Conservation (phyloP, 2,113 vertebrate genomes). For the Varanus komodoensis region DNA sequence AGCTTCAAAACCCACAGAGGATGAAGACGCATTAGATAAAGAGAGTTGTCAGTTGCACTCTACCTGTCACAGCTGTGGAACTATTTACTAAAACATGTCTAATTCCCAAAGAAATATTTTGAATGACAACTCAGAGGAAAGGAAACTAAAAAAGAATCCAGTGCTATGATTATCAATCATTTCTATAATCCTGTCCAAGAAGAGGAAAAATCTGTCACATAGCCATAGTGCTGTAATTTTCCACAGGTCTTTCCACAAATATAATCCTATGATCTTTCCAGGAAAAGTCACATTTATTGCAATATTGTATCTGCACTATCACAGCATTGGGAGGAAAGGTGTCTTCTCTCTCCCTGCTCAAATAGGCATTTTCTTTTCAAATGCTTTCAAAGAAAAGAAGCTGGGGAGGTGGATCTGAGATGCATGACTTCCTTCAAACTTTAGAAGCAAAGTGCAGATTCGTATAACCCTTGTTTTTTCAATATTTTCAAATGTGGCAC, state of each 20-base stretch:
- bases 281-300: conserved; percentile 6
- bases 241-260: conserved; percentile 8
- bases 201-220: conserved; percentile 33
- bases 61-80: conserved; percentile 7
- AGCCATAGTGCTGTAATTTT: conserved; percentile 18
- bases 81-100: conserved; percentile 28
- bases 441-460: neutral
- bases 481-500: neutral
- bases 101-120: conserved; percentile 28
- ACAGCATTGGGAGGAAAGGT: conserved; percentile 8
- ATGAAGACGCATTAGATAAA: conserved; percentile 25
- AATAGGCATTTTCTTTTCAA: neutral
- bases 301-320: neutral
- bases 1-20: conserved; percentile 22
- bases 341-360: neutral
- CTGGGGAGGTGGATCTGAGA: too few relatives aligned
- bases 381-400: neutral
- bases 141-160: conserved; percentile 30
- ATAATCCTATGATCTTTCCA: conserved; percentile 32
- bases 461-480: neutral
- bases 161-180: conserved; percentile 25
- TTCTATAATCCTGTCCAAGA: conserved; percentile 38
- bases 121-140: conserved; percentile 16
- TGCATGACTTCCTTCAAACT: neutral
- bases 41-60: neutral